phyloP scores from a whole-genome alignment of 1,140 invertebrate genomes.

The Phthorimaea operculella region DNA sequence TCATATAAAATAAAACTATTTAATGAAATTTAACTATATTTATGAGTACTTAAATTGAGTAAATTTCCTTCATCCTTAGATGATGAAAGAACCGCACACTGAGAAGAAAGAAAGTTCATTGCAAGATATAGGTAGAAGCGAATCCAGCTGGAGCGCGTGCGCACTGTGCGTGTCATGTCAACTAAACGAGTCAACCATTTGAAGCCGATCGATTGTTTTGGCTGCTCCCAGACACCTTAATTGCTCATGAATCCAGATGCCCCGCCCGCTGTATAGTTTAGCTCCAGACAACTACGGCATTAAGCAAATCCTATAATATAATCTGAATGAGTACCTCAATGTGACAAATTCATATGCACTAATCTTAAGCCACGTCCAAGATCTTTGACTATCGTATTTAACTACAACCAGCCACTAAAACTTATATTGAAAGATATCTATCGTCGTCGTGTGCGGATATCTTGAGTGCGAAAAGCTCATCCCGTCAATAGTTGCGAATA shows the following conservation, averaged over 20 bases:
- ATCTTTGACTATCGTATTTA: no score
- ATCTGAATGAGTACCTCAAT: not conserved
- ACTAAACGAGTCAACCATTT: constrained; percentile 50
- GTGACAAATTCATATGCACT: not conserved
- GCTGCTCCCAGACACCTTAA: constrained; percentile 60
- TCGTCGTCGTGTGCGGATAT: constrained; percentile 21
- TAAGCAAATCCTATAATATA: not conserved
- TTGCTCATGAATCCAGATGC: constrained; percentile 59
- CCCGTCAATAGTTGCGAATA: constrained; percentile 25
- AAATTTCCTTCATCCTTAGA: no score
- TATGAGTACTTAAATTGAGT: no score
- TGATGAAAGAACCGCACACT: no score
- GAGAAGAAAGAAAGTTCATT: no score
- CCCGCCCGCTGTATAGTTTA: constrained; percentile 19
- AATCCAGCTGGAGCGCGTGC: not conserved
- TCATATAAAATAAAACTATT: no score
- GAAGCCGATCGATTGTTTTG: constrained; percentile 63
- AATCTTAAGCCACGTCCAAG: not conserved
- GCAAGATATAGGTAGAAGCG: not conserved
- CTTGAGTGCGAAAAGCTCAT: constrained; percentile 28
- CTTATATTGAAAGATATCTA: not conserved
- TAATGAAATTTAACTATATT: no score
- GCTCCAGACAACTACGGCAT: not conserved
- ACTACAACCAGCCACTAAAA: no score
- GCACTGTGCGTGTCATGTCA: not conserved